These are phyloP conservation scores for Byasa hedistus DNA, from an alignment of 2,888 invertebrate genomes.

Conservation along the genomic window DNA sequence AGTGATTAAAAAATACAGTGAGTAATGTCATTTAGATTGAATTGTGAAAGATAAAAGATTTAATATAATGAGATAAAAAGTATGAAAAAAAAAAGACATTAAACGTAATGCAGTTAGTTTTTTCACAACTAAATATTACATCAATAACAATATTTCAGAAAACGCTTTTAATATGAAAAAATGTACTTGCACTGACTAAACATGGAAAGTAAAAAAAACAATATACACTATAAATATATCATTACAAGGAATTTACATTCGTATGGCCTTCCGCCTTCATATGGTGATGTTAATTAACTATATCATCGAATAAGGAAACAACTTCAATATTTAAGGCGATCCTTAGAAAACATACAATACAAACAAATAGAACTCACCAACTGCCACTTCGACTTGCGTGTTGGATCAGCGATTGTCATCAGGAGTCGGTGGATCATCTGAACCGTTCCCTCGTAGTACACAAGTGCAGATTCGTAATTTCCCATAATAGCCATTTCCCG, in stretches of 20 bases:
- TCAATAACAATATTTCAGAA: too few relatives aligned
- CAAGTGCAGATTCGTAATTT: constrained; percentile 95
- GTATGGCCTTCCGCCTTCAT: constrained; percentile 64
- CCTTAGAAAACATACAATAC: constrained; percentile 37
- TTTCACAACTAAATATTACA: too few relatives aligned
- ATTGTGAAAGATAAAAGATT: too few relatives aligned
- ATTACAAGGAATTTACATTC: constrained; percentile 6
- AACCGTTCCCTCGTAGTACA: constrained; percentile 95
- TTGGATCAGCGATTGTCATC: constrained; percentile 87
- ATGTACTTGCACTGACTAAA: neutral
- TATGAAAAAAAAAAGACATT: too few relatives aligned
- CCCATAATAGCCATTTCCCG: constrained; percentile 97
- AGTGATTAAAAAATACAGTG: too few relatives aligned
- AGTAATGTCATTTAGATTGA: too few relatives aligned
- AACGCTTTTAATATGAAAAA: too few relatives aligned
- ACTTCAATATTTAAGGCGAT: constrained; percentile 61
- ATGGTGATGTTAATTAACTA: constrained; percentile 61
- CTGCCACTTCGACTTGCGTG: constrained; percentile 93
- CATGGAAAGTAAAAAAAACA: neutral
- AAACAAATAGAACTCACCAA: constrained; percentile 80
- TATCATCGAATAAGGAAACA: constrained; percentile 71
- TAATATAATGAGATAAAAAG: too few relatives aligned
- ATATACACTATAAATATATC: neutral
- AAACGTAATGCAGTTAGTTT: too few relatives aligned
- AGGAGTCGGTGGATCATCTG: constrained; percentile 94